Percentiles rank a stretch among this genome's conserved stretches.
Conservation (phyloP, 2,113 vertebrate species). For the Todiramphus saurophagus region DNA sequence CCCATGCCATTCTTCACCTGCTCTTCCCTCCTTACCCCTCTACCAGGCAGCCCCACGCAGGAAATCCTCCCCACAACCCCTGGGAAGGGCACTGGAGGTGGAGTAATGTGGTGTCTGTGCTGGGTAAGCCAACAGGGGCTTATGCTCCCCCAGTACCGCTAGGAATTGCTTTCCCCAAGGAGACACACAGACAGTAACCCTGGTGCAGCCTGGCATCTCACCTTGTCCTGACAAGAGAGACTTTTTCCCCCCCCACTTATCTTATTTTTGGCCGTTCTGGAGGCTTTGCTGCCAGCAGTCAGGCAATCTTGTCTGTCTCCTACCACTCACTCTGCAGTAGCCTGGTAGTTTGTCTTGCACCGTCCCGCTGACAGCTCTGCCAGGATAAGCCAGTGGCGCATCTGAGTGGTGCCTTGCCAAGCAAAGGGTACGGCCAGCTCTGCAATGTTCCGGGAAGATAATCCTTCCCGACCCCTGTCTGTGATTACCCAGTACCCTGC, state of each 20-base stretch:
- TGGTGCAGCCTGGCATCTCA: slow-evolving; percentile 3
- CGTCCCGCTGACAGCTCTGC: slow-evolving; percentile 13
- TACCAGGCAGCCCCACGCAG: background rate
- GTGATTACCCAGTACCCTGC: background rate
- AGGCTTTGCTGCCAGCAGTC: background rate
- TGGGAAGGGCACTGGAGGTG: background rate
- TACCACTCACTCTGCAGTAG: background rate
- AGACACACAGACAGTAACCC: background rate
- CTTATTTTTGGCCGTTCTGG: background rate
- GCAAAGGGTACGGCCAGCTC: background rate
- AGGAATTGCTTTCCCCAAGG: background rate
- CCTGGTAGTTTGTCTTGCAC: slow-evolving; percentile 2
- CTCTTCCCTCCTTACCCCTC: background rate
- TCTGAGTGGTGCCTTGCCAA: slow-evolving; percentile 25
- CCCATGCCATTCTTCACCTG: background rate
- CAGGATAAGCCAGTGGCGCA: slow-evolving; percentile 35
- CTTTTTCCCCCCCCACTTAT: background rate
- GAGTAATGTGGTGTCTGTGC: background rate
- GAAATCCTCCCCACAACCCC: background rate
- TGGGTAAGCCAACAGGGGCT: background rate
- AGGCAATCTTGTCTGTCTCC: background rate
- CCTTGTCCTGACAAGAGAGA: slow-evolving; percentile 1
- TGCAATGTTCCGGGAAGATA: background rate
- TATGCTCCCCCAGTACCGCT: background rate
- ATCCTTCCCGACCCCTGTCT: background rate